A percentile compares a stretch with the other conserved stretches of the same genome.
phyloP scores from a whole-genome alignment of 2,888 invertebrate genomes.

The Amaurobius ferox region DNA sequence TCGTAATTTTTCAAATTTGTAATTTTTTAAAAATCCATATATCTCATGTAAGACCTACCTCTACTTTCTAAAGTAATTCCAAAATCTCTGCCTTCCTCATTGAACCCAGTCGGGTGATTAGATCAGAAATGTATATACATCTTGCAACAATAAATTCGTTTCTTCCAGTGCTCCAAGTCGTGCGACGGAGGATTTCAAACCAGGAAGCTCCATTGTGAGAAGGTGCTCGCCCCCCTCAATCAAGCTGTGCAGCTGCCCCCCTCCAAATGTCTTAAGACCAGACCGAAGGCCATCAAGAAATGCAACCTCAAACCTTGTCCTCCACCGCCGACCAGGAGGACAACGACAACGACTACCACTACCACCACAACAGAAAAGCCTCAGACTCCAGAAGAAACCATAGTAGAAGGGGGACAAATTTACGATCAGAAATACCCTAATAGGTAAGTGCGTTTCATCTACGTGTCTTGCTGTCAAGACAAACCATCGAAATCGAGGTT shows the following conservation, averaged over 20 bases:
- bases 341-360: slow-evolving; percentile 48
- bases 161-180: slow-evolving; percentile 86
- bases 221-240: slow-evolving; percentile 90
- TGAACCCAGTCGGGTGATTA: no score
- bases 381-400: not conserved
- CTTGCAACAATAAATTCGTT: not conserved
- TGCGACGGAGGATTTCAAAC: slow-evolving; percentile 95
- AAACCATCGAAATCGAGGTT: no score
- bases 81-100: no score
- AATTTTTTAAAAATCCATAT: no score
- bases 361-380: not conserved
- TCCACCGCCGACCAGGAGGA: slow-evolving; percentile 10
- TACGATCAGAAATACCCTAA: slow-evolving; percentile 62
- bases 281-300: slow-evolving; percentile 87
- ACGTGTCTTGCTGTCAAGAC: no score
- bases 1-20: no score
- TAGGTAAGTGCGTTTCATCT: slow-evolving; percentile 8
- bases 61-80: no score
- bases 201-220: slow-evolving; percentile 89
- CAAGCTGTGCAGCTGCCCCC: slow-evolving; percentile 88
- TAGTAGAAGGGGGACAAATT: slow-evolving; percentile 14
- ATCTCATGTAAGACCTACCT: no score
- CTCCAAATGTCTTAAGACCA: slow-evolving; percentile 83
- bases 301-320: slow-evolving; percentile 80
- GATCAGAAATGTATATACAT: no score